Percentiles rank a stretch among this genome's conserved stretches.
These are phyloP conservation scores for Colius striatus DNA, from an alignment of 2,113 vertebrate species.

Conservation along the genomic window DNA sequence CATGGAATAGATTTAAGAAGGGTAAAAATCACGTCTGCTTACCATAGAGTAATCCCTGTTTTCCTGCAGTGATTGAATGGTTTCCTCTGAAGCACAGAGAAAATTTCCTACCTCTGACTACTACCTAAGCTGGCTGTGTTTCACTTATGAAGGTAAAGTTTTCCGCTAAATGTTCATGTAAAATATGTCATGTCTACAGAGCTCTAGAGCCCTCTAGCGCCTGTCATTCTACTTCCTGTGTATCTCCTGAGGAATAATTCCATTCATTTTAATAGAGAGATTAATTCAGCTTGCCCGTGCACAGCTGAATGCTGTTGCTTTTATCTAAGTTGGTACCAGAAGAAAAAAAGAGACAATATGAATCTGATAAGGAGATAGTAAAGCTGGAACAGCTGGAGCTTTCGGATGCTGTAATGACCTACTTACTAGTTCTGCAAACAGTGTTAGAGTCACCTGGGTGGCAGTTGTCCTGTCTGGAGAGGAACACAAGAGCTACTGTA, in stretches of 20 bases:
- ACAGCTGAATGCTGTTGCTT: background rate
- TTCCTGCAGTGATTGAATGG: background rate
- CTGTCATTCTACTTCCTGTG: background rate
- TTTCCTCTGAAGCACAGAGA: slow-evolving; percentile 16
- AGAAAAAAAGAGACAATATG: background rate
- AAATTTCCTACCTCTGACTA: background rate
- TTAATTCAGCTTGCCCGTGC: background rate
- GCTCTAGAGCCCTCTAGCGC: background rate
- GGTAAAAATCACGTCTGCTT: background rate
- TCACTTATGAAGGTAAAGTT: background rate
- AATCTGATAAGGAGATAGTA: background rate
- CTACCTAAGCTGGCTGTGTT: background rate
- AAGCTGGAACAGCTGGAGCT: background rate
- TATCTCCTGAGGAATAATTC: background rate
- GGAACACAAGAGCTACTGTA: background rate
- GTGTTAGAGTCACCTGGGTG: background rate
- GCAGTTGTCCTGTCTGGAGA: background rate
- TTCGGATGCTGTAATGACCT: background rate
- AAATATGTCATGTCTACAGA: background rate
- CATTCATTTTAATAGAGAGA: background rate
- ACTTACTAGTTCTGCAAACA: background rate
- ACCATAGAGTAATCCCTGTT: background rate
- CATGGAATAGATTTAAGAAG: background rate
- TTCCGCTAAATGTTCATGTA: background rate
- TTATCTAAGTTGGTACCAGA: background rate